Base-by-base conservation (phyloP, 2,888 invertebrate species). In the Drepana falcataria region DNA sequence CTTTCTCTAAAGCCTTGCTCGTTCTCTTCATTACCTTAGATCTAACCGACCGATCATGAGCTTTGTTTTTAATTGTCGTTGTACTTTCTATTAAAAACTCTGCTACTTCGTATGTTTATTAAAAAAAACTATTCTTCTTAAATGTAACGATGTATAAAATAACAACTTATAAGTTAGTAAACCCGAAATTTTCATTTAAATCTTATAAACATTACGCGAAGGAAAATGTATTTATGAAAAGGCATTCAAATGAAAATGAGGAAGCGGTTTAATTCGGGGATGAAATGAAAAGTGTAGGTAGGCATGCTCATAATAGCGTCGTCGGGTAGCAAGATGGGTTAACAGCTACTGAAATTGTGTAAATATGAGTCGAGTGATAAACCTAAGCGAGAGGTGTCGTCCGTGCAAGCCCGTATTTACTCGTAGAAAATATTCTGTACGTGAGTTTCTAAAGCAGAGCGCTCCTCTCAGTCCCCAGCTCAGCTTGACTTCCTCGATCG, bases 311-410 rank as follows among this genome's bases (percentile, higher is more conserved):
- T 44, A 7, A 44, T 9, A 7, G 7, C 44, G 6, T 9, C 44
- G 44, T 9, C 9, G 9, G 9, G 69, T 73, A 67, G 58, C 74
- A 73, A 76, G 76, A 77, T 77, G 76, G 73, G 2, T 79, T 77
- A 81, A 83, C 84, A 83, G 82, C 79, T 80, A 79, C 83, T 83
- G 75, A 72, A 85, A 81, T 83, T 81, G 85, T 87, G 84, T 84
- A 86, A 87, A 87, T 87, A 87, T 87, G 85, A 87, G 83, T 81
- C 78, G 81, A 82, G 83, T 85, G 86, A 87, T 88, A 88, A 87
- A 87, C 82, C 77, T 71, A 68, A 75, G 73, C 79, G 81, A 81
- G 78, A 76, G 75, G 70, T 77, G 79, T 78, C 40, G 2, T 44
- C 9, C 44, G 9, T 6, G 44, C 44, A 3, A 44, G 79, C 83